Evolutionary conservation across 2,888 invertebrate genomes (phyloP).

Genomic region (Tinea pellionella): DNA sequence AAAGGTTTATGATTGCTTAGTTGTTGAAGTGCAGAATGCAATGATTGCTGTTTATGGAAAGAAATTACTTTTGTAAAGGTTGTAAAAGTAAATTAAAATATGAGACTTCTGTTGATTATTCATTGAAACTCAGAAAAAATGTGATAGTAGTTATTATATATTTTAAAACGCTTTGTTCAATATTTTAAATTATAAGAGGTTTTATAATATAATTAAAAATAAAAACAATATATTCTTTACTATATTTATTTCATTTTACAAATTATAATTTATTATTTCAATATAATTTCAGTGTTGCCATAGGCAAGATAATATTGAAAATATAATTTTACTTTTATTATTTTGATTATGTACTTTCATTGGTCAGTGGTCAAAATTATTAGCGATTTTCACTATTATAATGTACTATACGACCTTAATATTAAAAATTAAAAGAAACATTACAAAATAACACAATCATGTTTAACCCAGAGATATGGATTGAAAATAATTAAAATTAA

Average conservation of each 20-base stretch:
- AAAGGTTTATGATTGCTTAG: slow-evolving; percentile 71
- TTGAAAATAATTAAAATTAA: no score
- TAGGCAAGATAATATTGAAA: background rate
- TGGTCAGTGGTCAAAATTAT: background rate
- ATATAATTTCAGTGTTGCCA: slow-evolving; percentile 17
- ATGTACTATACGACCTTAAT: no score
- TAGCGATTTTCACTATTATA: no score
- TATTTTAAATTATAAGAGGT: no score
- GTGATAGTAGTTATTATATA: no score
- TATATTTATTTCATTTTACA: background rate
- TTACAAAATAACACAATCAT: no score
- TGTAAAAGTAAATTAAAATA: no score
- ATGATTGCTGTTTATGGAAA: slow-evolving; percentile 74
- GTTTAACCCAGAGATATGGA: no score
- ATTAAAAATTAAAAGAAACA: no score
- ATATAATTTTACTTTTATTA: background rate
- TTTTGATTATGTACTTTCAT: background rate
- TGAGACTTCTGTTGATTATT: no score
- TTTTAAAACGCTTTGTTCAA: no score
- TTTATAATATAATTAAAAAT: background rate
- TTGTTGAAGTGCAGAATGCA: slow-evolving; percentile 73
- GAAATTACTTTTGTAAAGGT: slow-evolving; percentile 30
- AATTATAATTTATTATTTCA: background rate
- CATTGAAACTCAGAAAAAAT: no score
- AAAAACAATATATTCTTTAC: background rate